Base-by-base conservation (phyloP, 2,888 invertebrate genomes). In the Cotesia congregata region DNA sequence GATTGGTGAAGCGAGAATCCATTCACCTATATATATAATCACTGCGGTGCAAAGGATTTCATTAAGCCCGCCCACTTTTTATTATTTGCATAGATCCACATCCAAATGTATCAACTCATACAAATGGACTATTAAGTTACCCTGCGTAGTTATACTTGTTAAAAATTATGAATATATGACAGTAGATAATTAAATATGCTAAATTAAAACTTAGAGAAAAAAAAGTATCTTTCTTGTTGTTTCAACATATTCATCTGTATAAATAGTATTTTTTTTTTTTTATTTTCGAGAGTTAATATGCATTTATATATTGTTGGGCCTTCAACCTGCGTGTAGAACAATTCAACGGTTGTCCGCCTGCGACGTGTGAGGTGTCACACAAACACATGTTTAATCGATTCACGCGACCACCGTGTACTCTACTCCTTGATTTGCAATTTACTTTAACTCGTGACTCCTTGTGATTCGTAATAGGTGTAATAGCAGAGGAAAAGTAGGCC, bases 61-160 rank as follows among this genome's bases (percentile, higher is more conserved):
- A 50, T 50, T 50, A 7, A 50, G 12, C 50, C 50, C 50, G 50
- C 50, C 50, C 50, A 50, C 50, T 50, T 50, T 12, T 12, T 12
- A 50, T 50, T 50, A 50, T 50, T 50, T 50, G 50, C 50, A 50
- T 50, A 50, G 50, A 50, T 50, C 50, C 50, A 50, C 50, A 50
- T 50, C 50, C 50, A 12, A 50, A 50, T 50, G 12, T 50, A 50
- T 50, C 3, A 50, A 50, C 50, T 50, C 50, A 50, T 50, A 50
- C 50, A 50, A 50, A 50, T 50, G 50, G 50, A 50, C 12, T 50
- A 50, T 50, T 12, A 12, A 50, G 0, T 7, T 50, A 50, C 50
- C 2, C 50, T 50, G 50, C 7, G 12, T 12, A 30, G 7, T 50
- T 50, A 12, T 12, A 50, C 12, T 50, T 50, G 12, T 50, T 50